These are phyloP conservation scores for Mantis religiosa DNA, from an alignment of 2,888 invertebrate genomes.

Conservation along the genomic window DNA sequence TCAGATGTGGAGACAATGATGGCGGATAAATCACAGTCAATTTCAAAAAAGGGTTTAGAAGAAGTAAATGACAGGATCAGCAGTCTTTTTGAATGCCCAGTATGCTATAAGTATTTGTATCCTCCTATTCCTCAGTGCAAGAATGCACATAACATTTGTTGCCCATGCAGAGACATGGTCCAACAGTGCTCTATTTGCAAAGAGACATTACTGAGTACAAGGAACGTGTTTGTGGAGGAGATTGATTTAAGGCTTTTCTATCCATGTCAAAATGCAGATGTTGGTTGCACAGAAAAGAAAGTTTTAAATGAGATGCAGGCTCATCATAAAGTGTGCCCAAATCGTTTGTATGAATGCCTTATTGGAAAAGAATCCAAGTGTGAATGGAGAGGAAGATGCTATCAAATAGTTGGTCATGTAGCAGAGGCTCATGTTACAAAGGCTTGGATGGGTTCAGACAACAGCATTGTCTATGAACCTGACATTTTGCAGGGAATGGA, in stretches of 20 bases:
- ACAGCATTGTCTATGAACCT: not conserved
- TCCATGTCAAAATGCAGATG: not conserved
- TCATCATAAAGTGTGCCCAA: not conserved
- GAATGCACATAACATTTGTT: not conserved
- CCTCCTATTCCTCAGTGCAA: slow-evolving; percentile 2
- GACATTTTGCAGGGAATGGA: not conserved
- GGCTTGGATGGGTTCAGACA: not conserved
- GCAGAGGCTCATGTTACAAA: not conserved
- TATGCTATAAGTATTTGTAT: not conserved
- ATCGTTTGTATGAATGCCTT: not conserved
- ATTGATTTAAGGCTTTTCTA: not conserved
- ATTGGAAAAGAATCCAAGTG: not conserved
- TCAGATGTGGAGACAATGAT: not conserved
- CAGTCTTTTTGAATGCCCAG: slow-evolving; percentile 1
- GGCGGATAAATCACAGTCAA: not conserved
- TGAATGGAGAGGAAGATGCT: not conserved
- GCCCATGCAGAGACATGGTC: not conserved
- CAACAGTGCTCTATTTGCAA: not conserved
- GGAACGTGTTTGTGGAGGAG: not conserved
- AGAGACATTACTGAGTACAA: not conserved
- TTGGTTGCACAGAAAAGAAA: not conserved
- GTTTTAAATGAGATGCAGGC: not conserved
- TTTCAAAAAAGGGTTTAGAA: not conserved
- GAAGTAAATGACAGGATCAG: not conserved
- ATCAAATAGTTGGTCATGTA: not conserved